Base-by-base conservation (phyloP, 1,140 invertebrate species). In the Orchestia grillus region DNA sequence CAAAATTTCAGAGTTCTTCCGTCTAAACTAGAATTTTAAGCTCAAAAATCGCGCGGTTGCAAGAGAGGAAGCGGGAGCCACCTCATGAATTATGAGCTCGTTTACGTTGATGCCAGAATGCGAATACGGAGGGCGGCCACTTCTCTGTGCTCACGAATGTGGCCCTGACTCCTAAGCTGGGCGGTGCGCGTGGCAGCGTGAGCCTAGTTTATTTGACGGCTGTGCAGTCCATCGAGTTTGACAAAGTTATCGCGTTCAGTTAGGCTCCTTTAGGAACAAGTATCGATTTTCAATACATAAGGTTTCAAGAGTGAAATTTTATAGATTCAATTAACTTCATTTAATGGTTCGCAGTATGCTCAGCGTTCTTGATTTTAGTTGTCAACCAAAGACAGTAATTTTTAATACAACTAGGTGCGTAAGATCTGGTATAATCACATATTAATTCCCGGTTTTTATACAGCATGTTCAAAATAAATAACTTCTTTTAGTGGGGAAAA, bases 1-100 rank as follows among this genome's bases (percentile, higher is more conserved):
- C n/a, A 90, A 90, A 42, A 90, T 90, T 90, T 90, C 43, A 42
- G 36, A 41, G n/a, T 90, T 90, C 43, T 90, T 90, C 42, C 88
- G 41, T 44, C 41, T 90, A 90, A 90, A 90, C 88, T 44, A 41
- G 43, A 90, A 90, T 90, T 90, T 90, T 90, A 44, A 8, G 88
- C n/a, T 44, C 88, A 90, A 90, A 90, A 90, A 90, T 90, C 88
- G 41, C 43, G 88, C 88, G 36, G 88, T 90, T 77, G 62, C 41
- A 41, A 42, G 43, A 90, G 88, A 28, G 88, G 36, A 90, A 42
- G 88, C 41, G 88, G 88, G 43, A 90, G 88, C 88, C 43, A 44
- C 43, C 88, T 44, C 88, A 44, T 90, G 88, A 90, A 90, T 90
- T 90, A 90, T 90, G 88, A 90, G 88, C 88, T 41, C 43, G 43